Percentiles rank a stretch among this genome's conserved stretches.
Conservation (phyloP, 1,140 invertebrate species). For the Lineus longissimus region DNA sequence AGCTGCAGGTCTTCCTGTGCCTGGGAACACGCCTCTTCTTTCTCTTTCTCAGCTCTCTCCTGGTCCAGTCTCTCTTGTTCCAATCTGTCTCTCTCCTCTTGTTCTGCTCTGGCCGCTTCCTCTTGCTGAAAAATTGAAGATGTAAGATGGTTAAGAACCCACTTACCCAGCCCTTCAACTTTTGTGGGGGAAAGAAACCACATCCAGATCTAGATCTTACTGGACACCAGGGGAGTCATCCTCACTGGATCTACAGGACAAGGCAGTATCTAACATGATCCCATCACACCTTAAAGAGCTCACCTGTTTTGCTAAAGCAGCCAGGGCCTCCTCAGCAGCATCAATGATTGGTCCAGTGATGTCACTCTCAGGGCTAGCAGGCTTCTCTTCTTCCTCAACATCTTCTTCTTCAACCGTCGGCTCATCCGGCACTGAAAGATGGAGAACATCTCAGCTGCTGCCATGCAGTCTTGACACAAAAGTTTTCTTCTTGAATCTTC, state of each 20-base stretch:
- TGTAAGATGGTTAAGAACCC: no score
- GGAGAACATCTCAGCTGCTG: no score
- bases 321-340: background rate
- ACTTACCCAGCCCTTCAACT: no score
- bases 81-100: background rate
- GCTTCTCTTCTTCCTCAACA: background rate
- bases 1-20: slow-evolving; percentile 31
- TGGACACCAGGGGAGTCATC: no score
- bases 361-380: background rate
- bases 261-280: no score
- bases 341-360: background rate
- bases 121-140: background rate
- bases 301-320: slow-evolving; percentile 3
- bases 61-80: background rate
- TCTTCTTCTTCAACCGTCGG: background rate
- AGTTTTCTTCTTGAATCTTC: no score
- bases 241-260: no score
- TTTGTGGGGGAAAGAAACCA: no score
- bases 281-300: background rate
- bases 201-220: no score
- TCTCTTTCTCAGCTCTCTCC: background rate
- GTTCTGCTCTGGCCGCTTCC: background rate
- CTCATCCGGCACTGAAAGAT: no score
- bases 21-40: slow-evolving; percentile 13
- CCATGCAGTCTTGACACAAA: no score